These are phyloP conservation scores for Xyrichtys novacula DNA, from an alignment of 2,797 vertebrate genomes.

Conservation along the genomic window DNA sequence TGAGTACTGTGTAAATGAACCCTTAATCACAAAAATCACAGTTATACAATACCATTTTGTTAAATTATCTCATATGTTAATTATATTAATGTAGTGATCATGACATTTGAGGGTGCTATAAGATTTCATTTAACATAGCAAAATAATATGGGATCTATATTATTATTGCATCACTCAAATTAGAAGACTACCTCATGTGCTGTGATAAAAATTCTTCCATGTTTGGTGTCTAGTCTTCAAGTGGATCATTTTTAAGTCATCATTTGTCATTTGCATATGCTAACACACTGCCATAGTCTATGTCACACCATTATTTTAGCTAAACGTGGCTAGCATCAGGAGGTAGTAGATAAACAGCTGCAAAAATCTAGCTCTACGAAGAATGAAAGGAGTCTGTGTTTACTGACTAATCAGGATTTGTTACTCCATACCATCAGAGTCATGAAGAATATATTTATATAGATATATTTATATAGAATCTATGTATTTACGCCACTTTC, in stretches of 20 bases:
- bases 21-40: slow-evolving; percentile 65
- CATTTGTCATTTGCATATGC: slow-evolving; percentile 76
- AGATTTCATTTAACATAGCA: slow-evolving; percentile 53
- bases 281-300: slow-evolving; percentile 61
- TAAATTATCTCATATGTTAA: slow-evolving; percentile 70
- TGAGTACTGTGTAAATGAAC: slow-evolving; percentile 58
- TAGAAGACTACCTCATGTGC: slow-evolving; percentile 73
- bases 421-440: slow-evolving; percentile 55
- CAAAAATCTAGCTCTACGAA: slow-evolving; percentile 62
- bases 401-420: slow-evolving; percentile 42
- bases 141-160: slow-evolving; percentile 74
- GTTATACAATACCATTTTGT: slow-evolving; percentile 74
- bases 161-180: slow-evolving; percentile 80
- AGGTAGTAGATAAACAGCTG: slow-evolving; percentile 83
- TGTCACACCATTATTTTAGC: slow-evolving; percentile 52
- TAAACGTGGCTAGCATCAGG: slow-evolving; percentile 74
- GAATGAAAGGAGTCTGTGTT: slow-evolving; percentile 50
- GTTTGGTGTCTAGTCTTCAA: slow-evolving; percentile 80
- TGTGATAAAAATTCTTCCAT: slow-evolving; percentile 66
- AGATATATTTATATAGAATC: slow-evolving; percentile 39
- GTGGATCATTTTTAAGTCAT: slow-evolving; percentile 68
- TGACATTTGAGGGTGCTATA: slow-evolving; percentile 59
- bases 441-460: slow-evolving; percentile 37
- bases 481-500: slow-evolving; percentile 51
- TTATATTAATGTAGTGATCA: slow-evolving; percentile 71